Evolutionary conservation across 1,140 invertebrate genomes (phyloP).

Genomic region (Aradophagus sp.): DNA sequence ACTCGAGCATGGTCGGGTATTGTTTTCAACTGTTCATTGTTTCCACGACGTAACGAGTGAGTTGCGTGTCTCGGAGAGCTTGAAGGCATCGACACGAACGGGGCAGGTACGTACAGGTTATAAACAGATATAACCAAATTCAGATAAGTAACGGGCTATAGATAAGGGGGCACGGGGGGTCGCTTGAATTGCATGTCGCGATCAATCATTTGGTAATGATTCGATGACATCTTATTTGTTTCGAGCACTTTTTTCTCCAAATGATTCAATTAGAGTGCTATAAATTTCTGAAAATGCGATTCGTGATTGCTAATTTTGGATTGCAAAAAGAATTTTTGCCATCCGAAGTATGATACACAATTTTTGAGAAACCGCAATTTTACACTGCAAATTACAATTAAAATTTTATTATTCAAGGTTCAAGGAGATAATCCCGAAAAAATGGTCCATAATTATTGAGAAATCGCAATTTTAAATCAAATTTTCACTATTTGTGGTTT

Average conservation of each 20-base stretch:
- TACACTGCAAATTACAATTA: too few species aligned
- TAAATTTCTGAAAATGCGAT: too few species aligned
- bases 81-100: constrained; percentile 53
- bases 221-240: constrained; percentile 46
- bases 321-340: too few species aligned
- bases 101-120: constrained; percentile 53
- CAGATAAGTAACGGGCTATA: constrained; percentile 51
- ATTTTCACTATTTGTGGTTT: too few species aligned
- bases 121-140: constrained; percentile 57
- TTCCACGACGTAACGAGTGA: constrained; percentile 64
- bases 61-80: constrained; percentile 63
- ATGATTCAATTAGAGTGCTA: constrained; percentile 7
- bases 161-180: constrained; percentile 30
- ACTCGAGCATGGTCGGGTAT: constrained; percentile 49
- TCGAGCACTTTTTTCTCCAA: constrained; percentile 12
- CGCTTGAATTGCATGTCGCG: constrained; percentile 43
- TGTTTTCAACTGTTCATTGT: constrained; percentile 68
- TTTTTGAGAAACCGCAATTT: too few species aligned
- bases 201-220: constrained; percentile 49
- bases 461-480: too few species aligned
- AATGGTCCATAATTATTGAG: too few species aligned
- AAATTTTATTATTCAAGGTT: too few species aligned
- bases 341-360: too few species aligned
- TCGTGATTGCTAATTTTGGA: too few species aligned
- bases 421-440: too few species aligned